Evolutionary conservation across 2,797 vertebrate genomes (phyloP), one percentile per base, ranked within the genome.

Genomic region (Tragelaphus eurycerus): DNA sequence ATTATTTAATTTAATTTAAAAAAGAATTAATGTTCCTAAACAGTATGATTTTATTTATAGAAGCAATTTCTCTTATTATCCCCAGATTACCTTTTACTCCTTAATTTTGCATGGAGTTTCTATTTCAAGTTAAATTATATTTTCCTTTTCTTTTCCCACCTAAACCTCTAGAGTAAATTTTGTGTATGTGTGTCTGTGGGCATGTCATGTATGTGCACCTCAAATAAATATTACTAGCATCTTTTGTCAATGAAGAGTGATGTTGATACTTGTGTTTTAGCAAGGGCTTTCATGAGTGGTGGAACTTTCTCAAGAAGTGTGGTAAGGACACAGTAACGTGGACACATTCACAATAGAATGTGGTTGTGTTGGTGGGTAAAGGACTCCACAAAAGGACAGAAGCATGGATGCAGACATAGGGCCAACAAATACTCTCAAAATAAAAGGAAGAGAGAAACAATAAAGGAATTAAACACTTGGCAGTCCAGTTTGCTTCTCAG

Each of bases 61-160:
- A 97, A 76, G 55, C 23, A 89, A 50, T 93, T 86, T 93, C 4
- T 93, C 55, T 86, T 90, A 85, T 54, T 89, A 89, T 31, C 54
- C 27, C n/a, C 21, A 85, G 91, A 90, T 88, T 82, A 62, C 76
- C n/a, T 71, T 86, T 50, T 86, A 95, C 59, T 90, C 29, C 89
- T 95, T 34, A 96, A 92, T 96, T 92, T 92, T 97, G 19, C 54
- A 81, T 59, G 48, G 50, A 16, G 43, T 57, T 91, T 96, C 71
- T 86, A 62, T 86, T 93, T 97, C 21, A 79, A 60, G 11, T 10
- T 34, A 93, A 92, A 67, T 48, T 95, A 55, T 59, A 43, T 60
- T 55, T 84, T 86, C 12, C 2, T 67, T 59, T 93, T 52, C 19
- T 93, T 89, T 95, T 86, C 60, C 78, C 29, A 60, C 59, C 7